phyloP scores from a whole-genome alignment of 2,797 vertebrate species.

The Podarcis lilfordi region DNA sequence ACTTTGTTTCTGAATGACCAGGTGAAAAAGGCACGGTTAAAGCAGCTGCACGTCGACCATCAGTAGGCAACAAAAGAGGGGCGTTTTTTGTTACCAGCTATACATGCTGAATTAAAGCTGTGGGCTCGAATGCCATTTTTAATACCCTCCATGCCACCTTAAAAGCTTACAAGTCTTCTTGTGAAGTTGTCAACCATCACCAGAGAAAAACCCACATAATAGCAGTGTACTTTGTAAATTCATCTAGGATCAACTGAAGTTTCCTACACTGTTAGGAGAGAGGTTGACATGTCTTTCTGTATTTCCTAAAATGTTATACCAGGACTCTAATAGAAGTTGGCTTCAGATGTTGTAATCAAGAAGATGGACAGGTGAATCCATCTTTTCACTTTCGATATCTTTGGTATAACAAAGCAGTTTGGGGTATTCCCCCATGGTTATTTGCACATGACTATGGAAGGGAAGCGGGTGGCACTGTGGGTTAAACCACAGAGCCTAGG shows the following conservation, averaged over 20 bases:
- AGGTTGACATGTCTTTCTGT: neutral
- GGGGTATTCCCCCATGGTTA: neutral
- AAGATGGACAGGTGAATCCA: neutral
- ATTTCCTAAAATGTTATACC: neutral
- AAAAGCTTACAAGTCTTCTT: neutral
- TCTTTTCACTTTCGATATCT: neutral
- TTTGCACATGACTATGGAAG: neutral
- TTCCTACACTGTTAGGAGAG: neutral
- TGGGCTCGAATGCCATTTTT: neutral
- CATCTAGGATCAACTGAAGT: too few relatives aligned
- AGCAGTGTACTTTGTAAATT: neutral
- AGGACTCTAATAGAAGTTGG: neutral
- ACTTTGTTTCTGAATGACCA: slow-evolving; percentile 11
- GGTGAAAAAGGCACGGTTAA: neutral
- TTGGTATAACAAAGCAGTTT: neutral
- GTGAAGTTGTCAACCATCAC: neutral
- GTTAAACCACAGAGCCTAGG: too few relatives aligned
- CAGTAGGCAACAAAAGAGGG: neutral
- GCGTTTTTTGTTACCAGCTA: neutral
- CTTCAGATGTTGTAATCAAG: neutral
- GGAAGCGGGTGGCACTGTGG: too few relatives aligned
- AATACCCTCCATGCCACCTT: neutral
- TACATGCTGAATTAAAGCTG: neutral
- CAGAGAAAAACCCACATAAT: neutral
- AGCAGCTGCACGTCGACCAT: neutral